Percentiles rank a stretch among this genome's conserved stretches.
Conservation (phyloP, 2,797 vertebrate species). For the Nasua narica region DNA sequence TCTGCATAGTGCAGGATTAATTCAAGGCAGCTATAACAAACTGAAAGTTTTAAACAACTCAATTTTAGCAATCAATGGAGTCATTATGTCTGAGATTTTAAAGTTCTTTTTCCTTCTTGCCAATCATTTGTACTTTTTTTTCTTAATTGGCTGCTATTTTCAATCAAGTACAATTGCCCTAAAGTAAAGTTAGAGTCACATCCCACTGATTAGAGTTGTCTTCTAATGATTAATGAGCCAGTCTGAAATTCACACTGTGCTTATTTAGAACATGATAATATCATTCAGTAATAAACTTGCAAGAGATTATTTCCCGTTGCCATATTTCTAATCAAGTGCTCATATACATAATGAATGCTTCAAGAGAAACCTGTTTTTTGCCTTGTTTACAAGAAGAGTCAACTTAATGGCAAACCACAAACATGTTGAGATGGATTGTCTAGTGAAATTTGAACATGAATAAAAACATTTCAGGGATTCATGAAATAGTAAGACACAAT, state of each 20-base stretch:
- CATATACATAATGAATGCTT: constrained; percentile 43
- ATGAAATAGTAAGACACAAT: neutral
- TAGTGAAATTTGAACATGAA: neutral
- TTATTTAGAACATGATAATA: constrained; percentile 49
- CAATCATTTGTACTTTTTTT: constrained; percentile 59
- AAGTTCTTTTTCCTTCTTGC: constrained; percentile 34
- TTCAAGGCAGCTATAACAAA: neutral
- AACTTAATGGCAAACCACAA: neutral
- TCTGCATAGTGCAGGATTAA: neutral
- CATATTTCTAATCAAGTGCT: constrained; percentile 60
- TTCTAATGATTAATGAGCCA: constrained; percentile 64
- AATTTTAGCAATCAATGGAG: constrained; percentile 45
- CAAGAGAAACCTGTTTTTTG: constrained; percentile 24
- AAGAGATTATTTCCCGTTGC: constrained; percentile 11
- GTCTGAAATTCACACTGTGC: constrained; percentile 52
- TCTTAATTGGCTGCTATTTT: constrained; percentile 64
- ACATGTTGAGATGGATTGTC: neutral
- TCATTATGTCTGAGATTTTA: constrained; percentile 19
- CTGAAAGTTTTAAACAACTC: constrained; percentile 28
- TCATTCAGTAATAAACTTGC: constrained; percentile 46
- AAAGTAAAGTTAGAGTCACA: constrained; percentile 51
- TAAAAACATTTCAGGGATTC: neutral
- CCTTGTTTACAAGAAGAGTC: constrained; percentile 39
- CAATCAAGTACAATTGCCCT: constrained; percentile 66
- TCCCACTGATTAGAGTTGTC: constrained; percentile 58